These are phyloP conservation scores for Pteronotus mesoamericanus DNA, from an alignment of 2,797 vertebrate species.

Conservation along the genomic window DNA sequence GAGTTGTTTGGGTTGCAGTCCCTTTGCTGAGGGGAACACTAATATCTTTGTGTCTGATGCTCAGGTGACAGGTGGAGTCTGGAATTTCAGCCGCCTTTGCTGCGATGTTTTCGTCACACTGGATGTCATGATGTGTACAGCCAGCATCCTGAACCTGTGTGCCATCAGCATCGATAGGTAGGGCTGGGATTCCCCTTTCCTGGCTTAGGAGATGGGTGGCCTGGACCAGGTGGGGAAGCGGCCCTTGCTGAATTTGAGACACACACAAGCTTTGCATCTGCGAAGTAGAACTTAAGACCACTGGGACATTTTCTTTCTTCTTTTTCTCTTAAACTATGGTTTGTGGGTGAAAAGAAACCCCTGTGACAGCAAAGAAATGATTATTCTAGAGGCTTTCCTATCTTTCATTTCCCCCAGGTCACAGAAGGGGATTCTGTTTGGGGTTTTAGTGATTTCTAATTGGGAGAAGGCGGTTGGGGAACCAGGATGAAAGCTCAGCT, in stretches of 20 bases:
- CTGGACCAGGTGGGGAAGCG: neutral
- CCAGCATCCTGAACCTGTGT: slow-evolving; percentile 97
- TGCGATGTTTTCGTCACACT: slow-evolving; percentile 95
- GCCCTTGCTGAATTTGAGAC: neutral
- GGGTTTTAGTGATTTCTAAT: slow-evolving; percentile 6
- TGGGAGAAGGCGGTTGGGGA: neutral
- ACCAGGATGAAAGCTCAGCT: neutral
- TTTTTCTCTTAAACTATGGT: neutral
- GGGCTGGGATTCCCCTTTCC: neutral
- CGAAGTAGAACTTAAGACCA: neutral
- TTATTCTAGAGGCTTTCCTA: neutral
- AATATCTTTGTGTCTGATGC: slow-evolving; percentile 62
- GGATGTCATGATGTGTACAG: slow-evolving; percentile 98
- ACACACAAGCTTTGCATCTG: neutral
- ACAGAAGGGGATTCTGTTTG: neutral
- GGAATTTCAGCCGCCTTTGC: slow-evolving; percentile 93
- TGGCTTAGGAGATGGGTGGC: neutral
- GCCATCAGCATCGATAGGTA: slow-evolving; percentile 99
- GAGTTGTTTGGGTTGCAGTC: neutral
- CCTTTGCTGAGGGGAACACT: neutral
- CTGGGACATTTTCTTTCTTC: neutral
- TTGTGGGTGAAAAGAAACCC: neutral
- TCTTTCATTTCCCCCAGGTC: neutral
- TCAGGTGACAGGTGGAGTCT: slow-evolving; percentile 94
- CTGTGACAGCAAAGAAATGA: neutral